Percentiles rank a stretch among this genome's conserved stretches.
These are phyloP conservation scores for Felis chaus DNA, from an alignment of 2,113 vertebrate genomes.

Conservation along the genomic window DNA sequence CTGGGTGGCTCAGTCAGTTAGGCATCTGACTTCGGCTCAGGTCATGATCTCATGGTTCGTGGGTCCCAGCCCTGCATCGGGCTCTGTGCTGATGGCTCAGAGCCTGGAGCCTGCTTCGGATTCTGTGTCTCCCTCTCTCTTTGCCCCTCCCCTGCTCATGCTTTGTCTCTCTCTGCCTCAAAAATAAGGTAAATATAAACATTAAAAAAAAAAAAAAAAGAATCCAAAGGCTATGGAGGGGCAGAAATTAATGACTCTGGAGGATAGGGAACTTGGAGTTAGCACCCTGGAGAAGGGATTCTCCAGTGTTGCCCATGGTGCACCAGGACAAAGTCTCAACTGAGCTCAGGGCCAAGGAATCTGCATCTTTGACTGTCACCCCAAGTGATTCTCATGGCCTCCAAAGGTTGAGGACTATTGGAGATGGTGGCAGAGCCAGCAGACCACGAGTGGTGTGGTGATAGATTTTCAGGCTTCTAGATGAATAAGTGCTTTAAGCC, in stretches of 20 bases:
- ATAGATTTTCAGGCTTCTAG: not conserved
- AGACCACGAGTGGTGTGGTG: not conserved
- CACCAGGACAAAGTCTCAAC: not conserved
- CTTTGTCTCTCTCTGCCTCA: no score
- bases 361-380: not conserved
- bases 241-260: not conserved
- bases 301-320: not conserved
- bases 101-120: no score
- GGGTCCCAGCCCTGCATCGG: no score
- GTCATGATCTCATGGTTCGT: no score
- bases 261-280: not conserved
- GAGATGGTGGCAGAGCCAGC: not conserved
- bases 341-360: not conserved
- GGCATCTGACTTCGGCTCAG: no score
- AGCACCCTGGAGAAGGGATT: no score
- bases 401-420: not conserved
- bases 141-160: no score
- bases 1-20: no score
- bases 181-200: no score
- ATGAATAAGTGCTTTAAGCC: not conserved
- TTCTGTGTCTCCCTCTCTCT: no score
- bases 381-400: not conserved
- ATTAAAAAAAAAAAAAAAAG: no score
- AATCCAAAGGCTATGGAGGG: fast-evolving
- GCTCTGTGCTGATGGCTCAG: no score